These are phyloP conservation scores for Lycophotia porphyrea DNA, from an alignment of 2,888 invertebrate genomes.

Conservation along the genomic window DNA sequence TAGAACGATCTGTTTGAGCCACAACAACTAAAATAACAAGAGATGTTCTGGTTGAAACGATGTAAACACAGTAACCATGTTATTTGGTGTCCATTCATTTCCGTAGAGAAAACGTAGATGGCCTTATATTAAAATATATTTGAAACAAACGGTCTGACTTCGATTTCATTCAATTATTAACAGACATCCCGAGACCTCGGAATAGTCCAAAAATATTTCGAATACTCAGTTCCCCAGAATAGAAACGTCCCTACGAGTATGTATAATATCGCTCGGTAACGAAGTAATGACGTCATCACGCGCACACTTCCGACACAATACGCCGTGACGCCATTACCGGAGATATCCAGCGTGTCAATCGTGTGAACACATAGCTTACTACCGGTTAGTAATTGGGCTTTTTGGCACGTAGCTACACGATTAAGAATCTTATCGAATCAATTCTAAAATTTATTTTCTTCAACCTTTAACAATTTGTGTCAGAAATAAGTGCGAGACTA, in stretches of 20 bases:
- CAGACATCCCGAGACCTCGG: background rate
- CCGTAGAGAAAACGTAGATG: background rate
- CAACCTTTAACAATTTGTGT: background rate
- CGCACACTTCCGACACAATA: background rate
- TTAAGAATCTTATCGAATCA: background rate
- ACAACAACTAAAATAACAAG: background rate
- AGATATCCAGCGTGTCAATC: background rate
- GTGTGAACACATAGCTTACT: background rate
- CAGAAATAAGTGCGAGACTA: background rate
- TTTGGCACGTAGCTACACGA: background rate
- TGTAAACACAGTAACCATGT: background rate
- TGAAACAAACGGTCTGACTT: background rate
- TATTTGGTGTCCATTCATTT: background rate
- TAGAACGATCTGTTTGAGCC: background rate
- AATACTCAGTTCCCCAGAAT: background rate
- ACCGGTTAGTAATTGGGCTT: background rate
- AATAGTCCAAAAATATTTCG: background rate
- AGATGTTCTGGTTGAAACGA: background rate
- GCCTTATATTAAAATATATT: background rate
- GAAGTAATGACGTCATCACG: slow-evolving; percentile 30
- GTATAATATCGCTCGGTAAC: background rate
- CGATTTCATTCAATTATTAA: background rate
- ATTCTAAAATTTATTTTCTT: background rate
- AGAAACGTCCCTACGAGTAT: slow-evolving; percentile 5
- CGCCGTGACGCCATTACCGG: slow-evolving; percentile 11